A percentile compares a stretch with the other conserved stretches of the same genome.
Evolutionary conservation across 2,797 vertebrate genomes (phyloP).

Genomic region (Syngnathus acus): DNA sequence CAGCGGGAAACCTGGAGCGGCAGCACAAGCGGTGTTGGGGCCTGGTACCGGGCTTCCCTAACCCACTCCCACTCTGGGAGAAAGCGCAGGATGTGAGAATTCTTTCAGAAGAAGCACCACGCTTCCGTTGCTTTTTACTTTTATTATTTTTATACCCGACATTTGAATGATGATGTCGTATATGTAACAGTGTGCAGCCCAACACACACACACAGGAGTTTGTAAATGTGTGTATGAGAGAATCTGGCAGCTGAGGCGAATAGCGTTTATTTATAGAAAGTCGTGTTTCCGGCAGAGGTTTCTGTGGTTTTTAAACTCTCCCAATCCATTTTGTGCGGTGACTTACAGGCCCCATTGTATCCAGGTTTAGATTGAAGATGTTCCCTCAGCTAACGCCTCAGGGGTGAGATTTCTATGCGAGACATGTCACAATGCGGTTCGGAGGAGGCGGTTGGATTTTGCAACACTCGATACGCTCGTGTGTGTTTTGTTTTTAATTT

Average conservation of each 20-base stretch:
- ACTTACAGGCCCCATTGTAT: conserved; percentile 70
- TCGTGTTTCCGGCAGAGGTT: conserved; percentile 80
- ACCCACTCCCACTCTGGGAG: conserved; percentile 73
- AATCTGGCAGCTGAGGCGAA: conserved; percentile 71
- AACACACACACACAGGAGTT: conserved; percentile 44
- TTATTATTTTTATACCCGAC: conserved; percentile 53
- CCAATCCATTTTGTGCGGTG: conserved; percentile 72
- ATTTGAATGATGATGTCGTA: conserved; percentile 58
- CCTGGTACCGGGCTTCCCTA: conserved; percentile 78
- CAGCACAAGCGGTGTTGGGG: conserved; percentile 64
- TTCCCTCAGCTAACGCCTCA: conserved; percentile 67
- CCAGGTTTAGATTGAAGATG: conserved; percentile 69
- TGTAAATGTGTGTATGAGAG: conserved; percentile 35
- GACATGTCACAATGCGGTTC: conserved; percentile 72
- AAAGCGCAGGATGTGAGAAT: conserved; percentile 46
- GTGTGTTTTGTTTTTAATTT: background rate
- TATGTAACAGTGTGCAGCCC: conserved; percentile 64
- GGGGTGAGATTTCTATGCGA: conserved; percentile 70
- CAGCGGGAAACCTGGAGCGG: conserved; percentile 73
- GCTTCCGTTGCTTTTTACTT: conserved; percentile 63
- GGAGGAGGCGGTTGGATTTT: conserved; percentile 64
- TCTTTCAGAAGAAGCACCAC: conserved; percentile 67
- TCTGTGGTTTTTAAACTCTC: conserved; percentile 65
- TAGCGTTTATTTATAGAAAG: conserved; percentile 76
- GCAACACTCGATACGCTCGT: conserved; percentile 50